Conservation (phyloP, 2,888 invertebrate genomes). For the Hipparchia sbordonii region DNA sequence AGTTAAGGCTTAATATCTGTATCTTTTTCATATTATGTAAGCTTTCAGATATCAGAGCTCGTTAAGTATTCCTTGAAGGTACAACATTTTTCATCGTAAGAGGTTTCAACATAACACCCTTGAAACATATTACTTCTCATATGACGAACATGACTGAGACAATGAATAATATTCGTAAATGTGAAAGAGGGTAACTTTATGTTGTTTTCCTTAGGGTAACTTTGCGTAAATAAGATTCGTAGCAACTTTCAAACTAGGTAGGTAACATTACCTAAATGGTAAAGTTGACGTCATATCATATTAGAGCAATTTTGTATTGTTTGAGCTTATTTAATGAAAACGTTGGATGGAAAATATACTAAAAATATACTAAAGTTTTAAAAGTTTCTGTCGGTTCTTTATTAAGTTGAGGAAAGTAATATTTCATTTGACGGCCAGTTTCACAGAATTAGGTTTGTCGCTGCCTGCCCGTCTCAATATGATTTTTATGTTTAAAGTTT, state of each 20-base stretch:
- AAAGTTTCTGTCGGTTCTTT: slow-evolving; percentile 28
- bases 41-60: slow-evolving; percentile 22
- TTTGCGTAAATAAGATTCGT: slow-evolving; percentile 31
- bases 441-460: slow-evolving; percentile 23
- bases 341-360: slow-evolving; percentile 26
- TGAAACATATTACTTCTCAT: slow-evolving; percentile 31
- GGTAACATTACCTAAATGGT: slow-evolving; percentile 24
- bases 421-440: slow-evolving; percentile 30
- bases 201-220: slow-evolving; percentile 33
- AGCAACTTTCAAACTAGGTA: slow-evolving; percentile 23
- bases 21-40: background rate
- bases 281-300: slow-evolving; percentile 32
- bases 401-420: slow-evolving; percentile 29
- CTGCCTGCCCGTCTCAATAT: slow-evolving; percentile 15
- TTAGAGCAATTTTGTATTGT: slow-evolving; percentile 21
- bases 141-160: slow-evolving; percentile 27
- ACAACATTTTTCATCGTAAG: slow-evolving; percentile 28
- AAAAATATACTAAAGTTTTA: slow-evolving; percentile 20
- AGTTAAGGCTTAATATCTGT: too few species aligned
- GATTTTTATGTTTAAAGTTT: background rate
- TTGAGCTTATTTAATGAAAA: slow-evolving; percentile 25
- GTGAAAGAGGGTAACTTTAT: slow-evolving; percentile 30
- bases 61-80: slow-evolving; percentile 24
- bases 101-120: slow-evolving; percentile 33
- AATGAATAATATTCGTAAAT: slow-evolving; percentile 35